Conservation (phyloP, 2,113 vertebrate genomes). For the Circaetus gallicus region DNA sequence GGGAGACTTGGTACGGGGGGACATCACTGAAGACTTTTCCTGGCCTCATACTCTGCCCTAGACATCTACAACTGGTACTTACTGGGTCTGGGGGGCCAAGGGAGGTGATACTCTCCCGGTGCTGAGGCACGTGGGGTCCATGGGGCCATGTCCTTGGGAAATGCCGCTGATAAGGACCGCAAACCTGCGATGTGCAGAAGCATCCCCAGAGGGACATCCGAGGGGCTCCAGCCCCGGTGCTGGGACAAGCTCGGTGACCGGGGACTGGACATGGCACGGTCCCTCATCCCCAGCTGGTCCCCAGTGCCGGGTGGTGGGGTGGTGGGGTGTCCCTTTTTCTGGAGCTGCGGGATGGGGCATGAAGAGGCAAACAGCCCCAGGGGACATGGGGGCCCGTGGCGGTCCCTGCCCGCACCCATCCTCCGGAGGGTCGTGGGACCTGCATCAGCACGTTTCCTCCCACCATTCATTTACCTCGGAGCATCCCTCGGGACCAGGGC, state of each 20-base stretch:
- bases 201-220: neutral
- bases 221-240: neutral
- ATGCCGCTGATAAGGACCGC: neutral
- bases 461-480: neutral
- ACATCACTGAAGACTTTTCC: neutral
- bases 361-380: neutral
- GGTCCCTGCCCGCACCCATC: neutral
- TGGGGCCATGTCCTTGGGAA: neutral
- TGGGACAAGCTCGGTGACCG: accelerated
- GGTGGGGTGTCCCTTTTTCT: neutral
- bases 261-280: no score
- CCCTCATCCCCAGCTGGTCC: neutral
- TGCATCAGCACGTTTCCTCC: neutral
- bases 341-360: neutral
- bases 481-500: neutral
- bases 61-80: neutral
- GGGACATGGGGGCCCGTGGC: accelerated
- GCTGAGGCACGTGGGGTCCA: accelerated
- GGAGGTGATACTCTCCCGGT: neutral
- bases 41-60: neutral
- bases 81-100: accelerated
- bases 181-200: neutral
- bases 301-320: accelerated
- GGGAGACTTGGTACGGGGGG: neutral
- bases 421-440: neutral